A percentile compares a stretch with the other conserved stretches of the same genome.
These are phyloP conservation scores for Polietes domitor DNA, from an alignment of 2,888 invertebrate species.

Conservation along the genomic window DNA sequence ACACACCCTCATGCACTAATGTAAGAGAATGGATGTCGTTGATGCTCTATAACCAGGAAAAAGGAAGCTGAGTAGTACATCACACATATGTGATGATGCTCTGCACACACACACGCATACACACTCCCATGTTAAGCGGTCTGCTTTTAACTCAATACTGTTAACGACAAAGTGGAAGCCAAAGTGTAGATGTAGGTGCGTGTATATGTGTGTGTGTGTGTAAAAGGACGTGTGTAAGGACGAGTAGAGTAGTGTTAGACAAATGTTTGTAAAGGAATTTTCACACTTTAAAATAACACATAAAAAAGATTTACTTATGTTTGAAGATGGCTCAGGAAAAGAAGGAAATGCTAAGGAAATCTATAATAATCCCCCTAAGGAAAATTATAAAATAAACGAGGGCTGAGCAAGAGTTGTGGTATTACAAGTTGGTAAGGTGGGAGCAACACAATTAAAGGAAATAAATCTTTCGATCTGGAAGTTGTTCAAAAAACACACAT, in stretches of 20 bases:
- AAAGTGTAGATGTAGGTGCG: not conserved
- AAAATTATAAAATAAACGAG: conserved; percentile 56
- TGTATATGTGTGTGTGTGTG: conserved; percentile 34
- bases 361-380: conserved; percentile 63
- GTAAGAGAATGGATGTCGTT: conserved; percentile 31
- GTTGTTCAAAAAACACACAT: too few relatives aligned
- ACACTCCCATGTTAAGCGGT: conserved; percentile 4
- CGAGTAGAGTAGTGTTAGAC: conserved; percentile 24
- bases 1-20: conserved; percentile 55
- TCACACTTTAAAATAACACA: conserved; percentile 63
- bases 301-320: conserved; percentile 59
- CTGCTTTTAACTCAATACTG: conserved; percentile 65
- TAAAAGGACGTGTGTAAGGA: not conserved
- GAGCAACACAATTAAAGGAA: too few relatives aligned
- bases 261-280: conserved; percentile 58
- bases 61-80: conserved; percentile 10
- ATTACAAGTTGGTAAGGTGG: too few relatives aligned
- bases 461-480: too few relatives aligned
- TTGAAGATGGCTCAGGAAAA: conserved; percentile 2
- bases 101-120: conserved; percentile 38
- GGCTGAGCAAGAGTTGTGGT: too few relatives aligned
- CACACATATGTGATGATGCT: conserved; percentile 27
- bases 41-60: conserved; percentile 4
- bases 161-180: not conserved
- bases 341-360: conserved; percentile 39